These are phyloP conservation scores for Lasioglossum zephyrum DNA, from an alignment of 2,888 invertebrate species.

Conservation along the genomic window DNA sequence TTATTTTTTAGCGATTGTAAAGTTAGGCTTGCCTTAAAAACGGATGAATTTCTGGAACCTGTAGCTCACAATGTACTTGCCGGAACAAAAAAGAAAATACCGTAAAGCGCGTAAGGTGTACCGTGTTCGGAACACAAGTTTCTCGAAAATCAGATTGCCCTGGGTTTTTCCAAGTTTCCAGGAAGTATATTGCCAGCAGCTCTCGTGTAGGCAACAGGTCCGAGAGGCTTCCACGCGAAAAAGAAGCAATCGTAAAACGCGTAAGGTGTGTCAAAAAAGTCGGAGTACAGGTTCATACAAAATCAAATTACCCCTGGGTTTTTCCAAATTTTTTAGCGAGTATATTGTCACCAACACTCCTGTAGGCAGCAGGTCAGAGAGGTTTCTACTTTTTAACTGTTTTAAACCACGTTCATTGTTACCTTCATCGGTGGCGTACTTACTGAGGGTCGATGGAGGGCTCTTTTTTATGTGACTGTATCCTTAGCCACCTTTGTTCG, in stretches of 20 bases:
- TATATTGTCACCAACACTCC: background rate
- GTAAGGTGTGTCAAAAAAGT: background rate
- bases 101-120: background rate
- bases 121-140: background rate
- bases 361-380: too few species aligned
- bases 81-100: background rate
- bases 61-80: background rate
- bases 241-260: background rate
- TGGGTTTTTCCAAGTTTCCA: constrained; percentile 41
- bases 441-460: constrained; percentile 13
- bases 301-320: constrained; percentile 32
- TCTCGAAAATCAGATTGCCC: constrained; percentile 12
- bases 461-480: background rate
- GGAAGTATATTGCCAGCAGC: background rate
- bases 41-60: background rate
- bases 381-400: background rate
- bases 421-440: constrained; percentile 68
- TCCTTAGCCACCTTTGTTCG: too few species aligned
- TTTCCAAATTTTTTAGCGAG: constrained; percentile 32
- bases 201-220: background rate
- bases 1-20: background rate
- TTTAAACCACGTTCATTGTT: constrained; percentile 56
- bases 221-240: background rate
- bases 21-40: background rate
- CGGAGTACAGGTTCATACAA: background rate